Base-by-base conservation (phyloP, 2,113 vertebrate genomes). In the Pogona vitticeps region DNA sequence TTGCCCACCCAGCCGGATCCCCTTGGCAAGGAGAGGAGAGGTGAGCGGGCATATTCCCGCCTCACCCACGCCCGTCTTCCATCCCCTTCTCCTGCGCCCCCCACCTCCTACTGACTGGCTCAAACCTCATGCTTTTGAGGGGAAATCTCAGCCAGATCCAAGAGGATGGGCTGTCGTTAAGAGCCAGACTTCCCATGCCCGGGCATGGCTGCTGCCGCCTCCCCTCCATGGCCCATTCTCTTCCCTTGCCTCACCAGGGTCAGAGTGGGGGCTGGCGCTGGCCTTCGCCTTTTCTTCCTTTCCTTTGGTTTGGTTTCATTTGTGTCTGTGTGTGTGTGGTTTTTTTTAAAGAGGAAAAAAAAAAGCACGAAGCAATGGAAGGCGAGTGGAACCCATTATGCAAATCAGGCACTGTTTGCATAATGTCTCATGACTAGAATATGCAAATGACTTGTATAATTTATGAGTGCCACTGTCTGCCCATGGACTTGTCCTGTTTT, bases 391-490 rank as follows among this genome's bases (percentile, higher is more conserved):
- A 98, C 97, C 97, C 98, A 98, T 99, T 98, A 98, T 98, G 98
- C 97, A 98, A 98, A 98, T 98, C 86, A 88, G 12, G 87, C 90
- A 42, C 89, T 95, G 98, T 99, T 99, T 99, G 98, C 98, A 99
- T 99, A 98, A 98, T 98, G 98, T 97, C 96, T 98, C 97, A 97
- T 97, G 97, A 97, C 97, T 97, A 94, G 96, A 95, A 98, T 98
- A 99, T 99, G 98, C 97, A 99, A 98, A 99, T 98, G 91, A 96
- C 87, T 87, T 95, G 94, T 98, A 98, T 98, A 98, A 99, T 99
- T 98, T 99, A 99, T 98, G 97, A 98, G 97, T 96, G 96, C 97
- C 96, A 96, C 95, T 94, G 94, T 98, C 97, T 97, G 97, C 97
- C 97, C 98, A 8, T 31, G 15, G 20, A 26, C 42, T 56, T 58